Evolutionary conservation across 1,140 invertebrate species (phyloP).

Genomic region (Catajapyx aquilonaris): DNA sequence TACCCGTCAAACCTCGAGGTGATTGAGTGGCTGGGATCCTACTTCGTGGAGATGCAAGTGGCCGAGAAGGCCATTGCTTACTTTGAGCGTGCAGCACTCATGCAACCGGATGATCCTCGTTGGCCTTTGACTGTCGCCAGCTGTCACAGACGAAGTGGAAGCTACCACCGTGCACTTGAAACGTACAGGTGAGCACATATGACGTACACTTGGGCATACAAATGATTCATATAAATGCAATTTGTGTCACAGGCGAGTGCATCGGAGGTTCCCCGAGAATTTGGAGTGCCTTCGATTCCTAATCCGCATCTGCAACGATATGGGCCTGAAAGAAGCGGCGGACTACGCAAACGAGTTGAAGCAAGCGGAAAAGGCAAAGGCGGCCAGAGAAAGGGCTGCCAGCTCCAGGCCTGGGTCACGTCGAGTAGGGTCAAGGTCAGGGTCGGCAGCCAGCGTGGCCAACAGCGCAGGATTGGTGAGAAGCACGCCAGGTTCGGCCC

Average conservation of each 20-base stretch:
- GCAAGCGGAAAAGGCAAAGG: constrained; percentile 57
- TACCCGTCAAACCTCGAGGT: constrained; percentile 75
- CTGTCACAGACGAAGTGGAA: constrained; percentile 58
- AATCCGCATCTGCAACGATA: constrained; percentile 55
- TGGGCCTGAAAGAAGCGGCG: constrained; percentile 57
- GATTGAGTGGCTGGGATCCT: constrained; percentile 78
- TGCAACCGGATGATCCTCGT: constrained; percentile 64
- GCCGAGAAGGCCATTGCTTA: constrained; percentile 74
- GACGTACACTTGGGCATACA: constrained; percentile 3
- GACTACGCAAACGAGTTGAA: constrained; percentile 60
- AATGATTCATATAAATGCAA: not conserved
- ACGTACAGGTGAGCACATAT: constrained; percentile 58
- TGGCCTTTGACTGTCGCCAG: constrained; percentile 69
- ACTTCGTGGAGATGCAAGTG: constrained; percentile 74
- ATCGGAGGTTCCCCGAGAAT: constrained; percentile 7
- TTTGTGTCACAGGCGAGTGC: not conserved
- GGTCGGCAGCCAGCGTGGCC: not conserved
- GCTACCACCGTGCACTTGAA: constrained; percentile 58
- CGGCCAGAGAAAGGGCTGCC: constrained; percentile 35
- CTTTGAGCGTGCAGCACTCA: constrained; percentile 69
- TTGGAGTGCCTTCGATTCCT: constrained; percentile 43
- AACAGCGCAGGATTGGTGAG: too few relatives aligned
- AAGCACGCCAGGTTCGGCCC: constrained; percentile 12
- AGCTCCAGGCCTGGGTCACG: constrained; percentile 29
- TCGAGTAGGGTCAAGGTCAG: too few relatives aligned